Conservation (phyloP, 2,888 invertebrate genomes). For the Andrena minutula region DNA sequence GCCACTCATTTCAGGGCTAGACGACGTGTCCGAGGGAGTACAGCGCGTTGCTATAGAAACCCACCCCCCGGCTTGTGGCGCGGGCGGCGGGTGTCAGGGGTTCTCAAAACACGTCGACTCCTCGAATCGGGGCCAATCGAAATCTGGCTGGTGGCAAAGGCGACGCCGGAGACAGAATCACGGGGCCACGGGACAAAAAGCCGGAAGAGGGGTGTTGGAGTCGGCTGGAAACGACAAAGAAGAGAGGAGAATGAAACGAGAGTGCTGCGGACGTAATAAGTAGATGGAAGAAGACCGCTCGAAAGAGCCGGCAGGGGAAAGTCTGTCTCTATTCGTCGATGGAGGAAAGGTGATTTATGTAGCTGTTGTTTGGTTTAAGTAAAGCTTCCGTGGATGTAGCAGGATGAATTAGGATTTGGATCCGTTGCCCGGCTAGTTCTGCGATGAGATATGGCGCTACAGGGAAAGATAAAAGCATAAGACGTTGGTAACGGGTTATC, state of each 20-base stretch:
- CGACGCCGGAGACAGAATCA: not conserved
- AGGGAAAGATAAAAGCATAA: not conserved
- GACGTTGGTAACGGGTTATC: conserved; percentile 17
- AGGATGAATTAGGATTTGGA: conserved; percentile 3
- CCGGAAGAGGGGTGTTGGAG: not conserved
- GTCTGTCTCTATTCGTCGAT: not conserved
- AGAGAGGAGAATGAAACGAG: not conserved
- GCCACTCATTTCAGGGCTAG: conserved; percentile 52
- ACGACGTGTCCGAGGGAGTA: conserved; percentile 77
- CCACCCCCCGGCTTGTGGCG: conserved; percentile 47
- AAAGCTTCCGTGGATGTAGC: not conserved
- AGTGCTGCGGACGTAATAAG: not conserved
- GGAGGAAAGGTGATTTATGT: not conserved
- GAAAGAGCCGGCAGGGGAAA: not conserved
- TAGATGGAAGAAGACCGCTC: not conserved
- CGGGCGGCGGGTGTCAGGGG: conserved; percentile 52
- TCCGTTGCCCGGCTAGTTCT: conserved; percentile 3
- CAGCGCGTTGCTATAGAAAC: conserved; percentile 76
- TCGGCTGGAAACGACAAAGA: not conserved
- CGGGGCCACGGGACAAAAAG: not conserved
- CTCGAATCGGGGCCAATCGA: conserved; percentile 10
- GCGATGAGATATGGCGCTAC: conserved; percentile 19
- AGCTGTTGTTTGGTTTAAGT: not conserved
- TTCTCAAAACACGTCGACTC: conserved; percentile 55
- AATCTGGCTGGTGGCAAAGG: not conserved